These are phyloP conservation scores for Gambelia wislizenii DNA, from an alignment of 2,797 vertebrate species.

Conservation along the genomic window DNA sequence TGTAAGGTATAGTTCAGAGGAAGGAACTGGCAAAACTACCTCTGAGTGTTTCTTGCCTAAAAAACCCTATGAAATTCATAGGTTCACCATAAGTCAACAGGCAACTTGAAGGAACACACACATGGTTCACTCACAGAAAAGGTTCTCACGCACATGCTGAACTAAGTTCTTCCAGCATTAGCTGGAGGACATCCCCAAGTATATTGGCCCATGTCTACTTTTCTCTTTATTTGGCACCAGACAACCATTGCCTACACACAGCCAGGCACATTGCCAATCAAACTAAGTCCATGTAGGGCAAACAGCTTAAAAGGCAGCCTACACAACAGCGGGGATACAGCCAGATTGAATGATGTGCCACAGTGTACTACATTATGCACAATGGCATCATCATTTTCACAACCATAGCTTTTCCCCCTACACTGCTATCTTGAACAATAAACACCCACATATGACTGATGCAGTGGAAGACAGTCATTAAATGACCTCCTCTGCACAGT, in stretches of 20 bases:
- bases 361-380: conserved; percentile 75
- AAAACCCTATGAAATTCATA: too few species aligned
- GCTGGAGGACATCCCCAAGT: conserved; percentile 30
- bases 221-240: conserved; percentile 49
- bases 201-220: conserved; percentile 39
- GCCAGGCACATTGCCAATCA: conserved; percentile 51
- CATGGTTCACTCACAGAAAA: conserved; percentile 33
- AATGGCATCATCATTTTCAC: conserved; percentile 71
- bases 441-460: conserved; percentile 56
- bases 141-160: background rate
- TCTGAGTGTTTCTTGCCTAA: too few species aligned
- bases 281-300: background rate
- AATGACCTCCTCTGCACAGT: conserved; percentile 36
- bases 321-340: conserved; percentile 68
- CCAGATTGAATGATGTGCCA: conserved; percentile 78
- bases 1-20: too few species aligned
- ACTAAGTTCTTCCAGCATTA: conserved; percentile 53
- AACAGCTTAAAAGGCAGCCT: conserved; percentile 62
- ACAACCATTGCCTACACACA: conserved; percentile 49
- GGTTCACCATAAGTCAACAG: too few species aligned
- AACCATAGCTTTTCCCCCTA: conserved; percentile 74
- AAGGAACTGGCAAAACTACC: too few species aligned
- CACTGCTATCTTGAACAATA: conserved; percentile 60
- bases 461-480: conserved; percentile 61
- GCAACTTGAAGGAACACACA: background rate